Conservation (phyloP, 2,797 vertebrate genomes). For the Halcyon leucocephala region DNA sequence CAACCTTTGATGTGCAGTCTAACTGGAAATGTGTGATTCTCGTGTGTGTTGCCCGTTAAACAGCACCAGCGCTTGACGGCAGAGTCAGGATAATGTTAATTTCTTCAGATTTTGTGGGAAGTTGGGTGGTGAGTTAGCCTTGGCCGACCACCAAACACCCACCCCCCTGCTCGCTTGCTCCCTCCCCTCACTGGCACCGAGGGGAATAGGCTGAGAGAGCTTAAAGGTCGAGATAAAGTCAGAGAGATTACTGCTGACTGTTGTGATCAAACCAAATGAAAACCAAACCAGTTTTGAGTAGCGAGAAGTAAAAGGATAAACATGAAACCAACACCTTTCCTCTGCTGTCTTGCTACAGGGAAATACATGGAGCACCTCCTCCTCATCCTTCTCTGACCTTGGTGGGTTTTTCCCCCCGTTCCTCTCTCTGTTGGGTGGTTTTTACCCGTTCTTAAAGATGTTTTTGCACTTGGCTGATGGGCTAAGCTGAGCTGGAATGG, state of each 20-base stretch:
- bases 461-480: neutral
- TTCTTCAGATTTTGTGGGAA: neutral
- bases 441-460: accelerated
- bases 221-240: neutral
- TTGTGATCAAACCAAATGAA: neutral
- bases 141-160: neutral
- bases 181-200: neutral
- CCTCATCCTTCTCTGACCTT: neutral
- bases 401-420: accelerated
- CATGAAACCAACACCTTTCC: neutral
- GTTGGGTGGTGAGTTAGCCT: neutral
- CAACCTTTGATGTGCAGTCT: neutral
- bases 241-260: neutral
- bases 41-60: neutral
- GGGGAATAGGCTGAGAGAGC: neutral
- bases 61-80: neutral
- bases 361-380: neutral
- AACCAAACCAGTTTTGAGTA: too few relatives aligned
- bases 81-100: neutral
- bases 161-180: neutral
- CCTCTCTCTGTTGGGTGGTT: accelerated
- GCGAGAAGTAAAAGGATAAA: neutral
- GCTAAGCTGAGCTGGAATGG: neutral
- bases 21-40: neutral
- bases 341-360: neutral